Conservation (phyloP, 2,797 vertebrate species). For the Ctenopoma multispine region DNA sequence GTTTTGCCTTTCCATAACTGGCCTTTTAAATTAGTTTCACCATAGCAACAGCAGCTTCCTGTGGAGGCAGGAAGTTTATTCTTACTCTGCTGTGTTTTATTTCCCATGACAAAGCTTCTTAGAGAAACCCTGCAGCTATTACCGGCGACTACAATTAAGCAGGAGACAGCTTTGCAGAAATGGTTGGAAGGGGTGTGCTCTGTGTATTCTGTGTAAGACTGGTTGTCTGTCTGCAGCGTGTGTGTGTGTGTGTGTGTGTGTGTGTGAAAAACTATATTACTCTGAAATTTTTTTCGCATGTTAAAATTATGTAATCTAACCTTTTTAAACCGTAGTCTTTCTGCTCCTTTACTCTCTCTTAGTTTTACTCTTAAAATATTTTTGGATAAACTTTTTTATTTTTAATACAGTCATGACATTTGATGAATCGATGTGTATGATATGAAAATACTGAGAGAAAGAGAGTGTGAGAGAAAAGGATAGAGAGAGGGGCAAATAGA, state of each 20-base stretch:
- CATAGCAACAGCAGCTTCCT: constrained; percentile 71
- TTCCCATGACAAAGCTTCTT: constrained; percentile 72
- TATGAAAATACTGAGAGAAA: constrained; percentile 10
- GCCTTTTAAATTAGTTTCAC: constrained; percentile 58
- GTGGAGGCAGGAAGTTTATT: constrained; percentile 73
- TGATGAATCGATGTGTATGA: constrained; percentile 41
- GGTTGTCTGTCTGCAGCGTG: not conserved
- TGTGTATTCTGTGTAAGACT: constrained; percentile 9
- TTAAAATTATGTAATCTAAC: constrained; percentile 6
- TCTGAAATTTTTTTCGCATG: not conserved
- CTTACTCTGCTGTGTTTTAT: constrained; percentile 72
- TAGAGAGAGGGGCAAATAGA: constrained; percentile 10
- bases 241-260: constrained; percentile 3
- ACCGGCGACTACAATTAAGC: constrained; percentile 61
- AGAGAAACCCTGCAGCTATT: constrained; percentile 63
- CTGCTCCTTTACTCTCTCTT: not conserved
- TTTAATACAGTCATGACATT: constrained; percentile 29
- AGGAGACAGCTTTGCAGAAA: constrained; percentile 54
- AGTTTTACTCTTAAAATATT: not conserved
- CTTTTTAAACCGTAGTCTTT: constrained; percentile 12
- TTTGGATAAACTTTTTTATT: constrained; percentile 13
- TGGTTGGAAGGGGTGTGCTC: constrained; percentile 32
- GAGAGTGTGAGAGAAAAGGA: not conserved
- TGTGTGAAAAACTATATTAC: not conserved
- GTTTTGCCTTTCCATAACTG: constrained; percentile 39